These are phyloP conservation scores for Trissolcus brochymenae DNA, from an alignment of 2,888 invertebrate genomes.

Conservation along the genomic window DNA sequence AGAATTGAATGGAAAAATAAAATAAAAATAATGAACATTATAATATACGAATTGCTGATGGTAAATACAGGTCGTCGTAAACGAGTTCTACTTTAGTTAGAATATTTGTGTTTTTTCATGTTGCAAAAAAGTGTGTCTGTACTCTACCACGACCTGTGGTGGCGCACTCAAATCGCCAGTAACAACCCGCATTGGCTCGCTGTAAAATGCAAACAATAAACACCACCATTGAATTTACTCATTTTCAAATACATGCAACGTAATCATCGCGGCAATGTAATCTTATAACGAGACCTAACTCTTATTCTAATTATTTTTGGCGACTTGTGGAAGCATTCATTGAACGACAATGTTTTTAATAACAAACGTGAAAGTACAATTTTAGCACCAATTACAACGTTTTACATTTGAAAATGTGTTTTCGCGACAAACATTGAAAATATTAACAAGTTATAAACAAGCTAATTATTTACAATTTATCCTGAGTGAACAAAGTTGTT, in stretches of 20 bases:
- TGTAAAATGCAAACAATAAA: slow-evolving; percentile 8
- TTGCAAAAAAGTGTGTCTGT: not conserved
- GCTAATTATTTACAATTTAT: too few species aligned
- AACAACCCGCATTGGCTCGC: slow-evolving; percentile 17
- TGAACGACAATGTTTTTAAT: not conserved
- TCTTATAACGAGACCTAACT: not conserved
- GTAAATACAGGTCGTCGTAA: not conserved
- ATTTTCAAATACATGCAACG: slow-evolving; percentile 9
- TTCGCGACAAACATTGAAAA: too few species aligned
- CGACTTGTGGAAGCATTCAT: not conserved
- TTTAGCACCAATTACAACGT: too few species aligned
- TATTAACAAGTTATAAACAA: too few species aligned
- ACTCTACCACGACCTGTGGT: not conserved
- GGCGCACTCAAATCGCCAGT: slow-evolving; percentile 4
- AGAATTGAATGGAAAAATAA: not conserved
- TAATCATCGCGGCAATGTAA: not conserved
- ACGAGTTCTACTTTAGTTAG: not conserved
- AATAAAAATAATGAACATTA: not conserved
- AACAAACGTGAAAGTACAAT: not conserved
- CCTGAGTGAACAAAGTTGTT: too few species aligned
- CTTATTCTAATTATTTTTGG: not conserved
- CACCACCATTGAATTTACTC: slow-evolving; percentile 4
- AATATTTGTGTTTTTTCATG: not conserved
- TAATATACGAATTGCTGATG: not conserved
- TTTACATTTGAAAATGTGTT: too few species aligned